A percentile compares a stretch with the other conserved stretches of the same genome.
Conservation (phyloP, 2,113 vertebrate genomes). For the Colinus virginianus region DNA sequence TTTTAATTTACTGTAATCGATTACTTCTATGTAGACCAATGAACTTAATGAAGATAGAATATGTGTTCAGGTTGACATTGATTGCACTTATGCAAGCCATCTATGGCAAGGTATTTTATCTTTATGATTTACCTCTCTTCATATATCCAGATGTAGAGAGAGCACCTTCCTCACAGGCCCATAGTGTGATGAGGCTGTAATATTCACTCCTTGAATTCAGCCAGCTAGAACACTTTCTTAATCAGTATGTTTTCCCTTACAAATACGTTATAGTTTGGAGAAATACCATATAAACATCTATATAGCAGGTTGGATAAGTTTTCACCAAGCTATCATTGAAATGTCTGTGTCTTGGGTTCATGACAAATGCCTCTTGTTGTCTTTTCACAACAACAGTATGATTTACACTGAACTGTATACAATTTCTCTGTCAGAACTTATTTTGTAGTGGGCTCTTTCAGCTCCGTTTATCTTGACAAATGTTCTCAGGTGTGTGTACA, state of each 20-base stretch:
- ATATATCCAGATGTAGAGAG: background rate
- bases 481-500: background rate
- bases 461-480: background rate
- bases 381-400: background rate
- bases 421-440: background rate
- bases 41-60: constrained; percentile 8
- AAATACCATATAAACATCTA: background rate
- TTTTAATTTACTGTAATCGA: constrained; percentile 41
- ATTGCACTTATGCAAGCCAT: background rate
- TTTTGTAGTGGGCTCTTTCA: background rate
- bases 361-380: background rate
- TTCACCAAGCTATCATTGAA: background rate
- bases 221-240: background rate
- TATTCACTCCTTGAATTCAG: background rate
- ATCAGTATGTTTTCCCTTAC: background rate
- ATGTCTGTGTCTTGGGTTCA: background rate
- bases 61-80: background rate
- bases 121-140: constrained; percentile 14
- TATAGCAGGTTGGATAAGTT: background rate
- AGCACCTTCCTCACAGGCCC: background rate
- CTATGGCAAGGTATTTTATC: background rate
- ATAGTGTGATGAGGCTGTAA: background rate
- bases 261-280: background rate
- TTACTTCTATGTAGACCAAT: background rate
- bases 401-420: background rate